Evolutionary conservation across 1,140 invertebrate species (phyloP), one percentile per base, ranked within the genome.

Genomic region (Arion vulgaris): DNA sequence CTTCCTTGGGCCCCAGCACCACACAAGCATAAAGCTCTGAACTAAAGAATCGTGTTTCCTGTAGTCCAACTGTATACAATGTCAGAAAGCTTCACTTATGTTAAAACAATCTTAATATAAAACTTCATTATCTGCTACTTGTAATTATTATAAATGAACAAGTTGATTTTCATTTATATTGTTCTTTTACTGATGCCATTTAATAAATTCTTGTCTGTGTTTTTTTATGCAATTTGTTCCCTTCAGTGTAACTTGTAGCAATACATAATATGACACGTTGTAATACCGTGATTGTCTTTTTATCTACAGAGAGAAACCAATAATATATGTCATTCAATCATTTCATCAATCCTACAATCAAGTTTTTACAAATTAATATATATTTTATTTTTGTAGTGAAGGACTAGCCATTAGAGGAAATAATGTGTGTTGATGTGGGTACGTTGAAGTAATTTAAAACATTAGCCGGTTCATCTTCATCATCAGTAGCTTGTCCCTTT

Each of bases 301-400:
- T n/a, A n/a, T 66, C 32, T 66, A 66, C 62, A 66, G 28, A 66
- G 62, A 66, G 9, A 32, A 32, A 32, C 5, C 32, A 34, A 32
- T 28, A 66, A 2, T 13, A 7, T 66, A 32, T 32, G 11, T 66
- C 62, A 66, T 66, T 66, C 28, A 57, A 19, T 57, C 53, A 57
- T 15, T 66, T 7, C 5, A 32, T 66, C 5, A 32, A 32, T 66
- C n/a, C 28, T 1, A 32, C 62, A 66, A 32, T 66, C 62, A 32
- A 57, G 53, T 57, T 28, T 28, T 66, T 66, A 66, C 2, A 66
- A 32, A 34, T 34, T 28, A 32, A 2, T 11, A 5, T 32, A 66
- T 34, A 66, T 28, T 66, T 32, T 66, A 66, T 66, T 66, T 66
- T 66, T 66, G 62, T 66, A 66, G 62, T 32, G 17, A 32, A 66